phyloP scores from a whole-genome alignment of 53 echinoderm and acorn worm genomes.

The Holothuria scabra region DNA sequence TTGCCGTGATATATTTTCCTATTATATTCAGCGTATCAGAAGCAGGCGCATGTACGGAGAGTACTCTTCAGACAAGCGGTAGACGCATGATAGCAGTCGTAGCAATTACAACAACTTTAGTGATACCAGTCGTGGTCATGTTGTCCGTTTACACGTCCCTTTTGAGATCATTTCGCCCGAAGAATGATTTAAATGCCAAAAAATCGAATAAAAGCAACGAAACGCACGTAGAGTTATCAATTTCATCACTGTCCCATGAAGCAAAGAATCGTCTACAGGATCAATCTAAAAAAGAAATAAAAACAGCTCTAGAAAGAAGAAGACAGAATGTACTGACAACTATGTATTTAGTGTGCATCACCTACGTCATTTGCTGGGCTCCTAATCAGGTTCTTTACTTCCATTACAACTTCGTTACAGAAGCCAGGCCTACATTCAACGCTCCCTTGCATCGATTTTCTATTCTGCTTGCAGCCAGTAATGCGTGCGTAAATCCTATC shows the following conservation, averaged over 20 bases:
- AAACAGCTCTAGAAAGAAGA: neutral
- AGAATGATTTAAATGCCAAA: neutral
- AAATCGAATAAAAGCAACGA: too few species aligned
- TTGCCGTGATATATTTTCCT: neutral
- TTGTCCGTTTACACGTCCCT: constrained; percentile 17
- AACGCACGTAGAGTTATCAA: neutral
- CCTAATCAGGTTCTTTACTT: constrained; percentile 32
- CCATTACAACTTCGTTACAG: neutral
- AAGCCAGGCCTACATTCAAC: neutral
- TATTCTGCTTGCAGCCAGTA: constrained; percentile 30
- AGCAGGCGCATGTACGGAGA: neutral
- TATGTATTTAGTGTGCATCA: neutral
- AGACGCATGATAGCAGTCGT: neutral
- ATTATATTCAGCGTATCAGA: neutral
- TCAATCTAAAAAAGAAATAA: too few species aligned
- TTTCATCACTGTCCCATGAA: neutral
- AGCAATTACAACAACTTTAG: neutral
- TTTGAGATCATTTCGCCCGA: neutral
- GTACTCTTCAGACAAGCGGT: neutral
- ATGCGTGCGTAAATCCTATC: constrained; percentile 8
- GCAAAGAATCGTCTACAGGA: neutral
- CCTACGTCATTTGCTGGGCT: constrained; percentile 22
- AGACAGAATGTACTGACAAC: neutral
- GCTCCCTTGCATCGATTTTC: neutral
- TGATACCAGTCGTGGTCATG: constrained; percentile 5